Conservation (phyloP, 92 coral and sea anemone species). For the Pocillopora meandrina region DNA sequence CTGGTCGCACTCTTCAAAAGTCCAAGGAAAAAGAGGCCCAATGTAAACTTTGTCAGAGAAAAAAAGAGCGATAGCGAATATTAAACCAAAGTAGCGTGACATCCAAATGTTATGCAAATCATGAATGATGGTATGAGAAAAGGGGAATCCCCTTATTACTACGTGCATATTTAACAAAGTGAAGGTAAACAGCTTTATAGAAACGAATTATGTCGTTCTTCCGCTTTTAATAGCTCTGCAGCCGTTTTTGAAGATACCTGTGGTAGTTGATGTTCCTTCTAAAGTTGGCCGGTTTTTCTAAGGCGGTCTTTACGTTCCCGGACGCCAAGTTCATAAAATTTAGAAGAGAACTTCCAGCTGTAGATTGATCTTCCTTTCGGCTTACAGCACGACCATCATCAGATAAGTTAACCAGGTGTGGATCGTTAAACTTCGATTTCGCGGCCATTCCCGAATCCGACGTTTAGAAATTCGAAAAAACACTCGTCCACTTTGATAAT, state of each 20-base stretch:
- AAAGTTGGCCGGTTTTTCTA: constrained; percentile 97
- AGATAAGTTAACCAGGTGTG: constrained; percentile 48
- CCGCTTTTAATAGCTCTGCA: constrained; percentile 77
- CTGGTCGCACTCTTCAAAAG: too few relatives aligned
- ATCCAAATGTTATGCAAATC: too few relatives aligned
- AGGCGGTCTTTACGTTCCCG: constrained; percentile 90
- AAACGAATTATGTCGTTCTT: constrained; percentile 48
- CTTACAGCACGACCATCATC: constrained; percentile 47
- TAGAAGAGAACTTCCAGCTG: constrained; percentile 86
- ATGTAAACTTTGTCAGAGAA: too few relatives aligned
- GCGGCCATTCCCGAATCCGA: constrained; percentile 46
- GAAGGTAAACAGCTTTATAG: too few relatives aligned
- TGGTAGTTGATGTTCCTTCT: constrained; percentile 97
- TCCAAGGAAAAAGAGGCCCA: too few relatives aligned
- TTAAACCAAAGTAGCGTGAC: too few relatives aligned
- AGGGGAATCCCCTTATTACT: too few relatives aligned
- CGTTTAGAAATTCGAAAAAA: constrained; percentile 12
- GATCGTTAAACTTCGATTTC: constrained; percentile 46
- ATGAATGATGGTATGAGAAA: too few relatives aligned
- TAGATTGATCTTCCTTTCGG: constrained; percentile 74
- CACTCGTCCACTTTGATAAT: not conserved
- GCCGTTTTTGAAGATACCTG: constrained; percentile 92
- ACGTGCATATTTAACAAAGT: too few relatives aligned
- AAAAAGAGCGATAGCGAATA: too few relatives aligned
- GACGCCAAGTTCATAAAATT: constrained; percentile 97